phyloP scores from a whole-genome alignment of 2,113 vertebrate genomes.

The Micronycteris hirsuta region DNA sequence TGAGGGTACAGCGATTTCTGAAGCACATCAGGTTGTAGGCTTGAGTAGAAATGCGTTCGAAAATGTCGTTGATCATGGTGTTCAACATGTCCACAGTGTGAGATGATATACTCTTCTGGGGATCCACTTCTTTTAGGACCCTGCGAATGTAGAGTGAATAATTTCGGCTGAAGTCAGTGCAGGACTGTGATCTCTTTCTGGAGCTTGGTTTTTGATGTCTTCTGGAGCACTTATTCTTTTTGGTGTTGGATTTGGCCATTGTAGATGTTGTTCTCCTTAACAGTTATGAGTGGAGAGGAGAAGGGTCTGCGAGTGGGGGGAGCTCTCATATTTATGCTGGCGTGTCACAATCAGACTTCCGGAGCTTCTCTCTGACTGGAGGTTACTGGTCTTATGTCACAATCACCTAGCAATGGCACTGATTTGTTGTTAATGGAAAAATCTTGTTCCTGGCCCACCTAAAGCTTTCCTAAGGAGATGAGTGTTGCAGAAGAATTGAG shows the following conservation, averaged over 20 bases:
- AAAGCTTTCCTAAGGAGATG: not conserved
- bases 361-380: constrained; percentile 54
- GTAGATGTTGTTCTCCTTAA: constrained; percentile 44
- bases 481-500: not conserved
- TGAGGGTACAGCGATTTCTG: constrained; percentile 50
- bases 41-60: constrained; percentile 45
- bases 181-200: not conserved
- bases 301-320: not conserved
- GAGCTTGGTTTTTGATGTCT: not conserved
- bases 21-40: not conserved
- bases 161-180: not conserved
- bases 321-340: not conserved
- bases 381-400: constrained; percentile 32
- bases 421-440: not conserved
- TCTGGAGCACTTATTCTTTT: not conserved
- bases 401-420: constrained; percentile 14
- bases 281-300: not conserved
- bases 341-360: constrained; percentile 1
- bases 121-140: constrained; percentile 56
- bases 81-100: constrained; percentile 32
- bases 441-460: not conserved
- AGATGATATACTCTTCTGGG: not conserved
- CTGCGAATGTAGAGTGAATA: constrained; percentile 55
- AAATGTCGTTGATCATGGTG: constrained; percentile 41
- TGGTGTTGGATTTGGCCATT: constrained; percentile 40